These are phyloP conservation scores for Schmidtea mediterranea DNA, from an alignment of 1,140 invertebrate genomes.

Conservation along the genomic window DNA sequence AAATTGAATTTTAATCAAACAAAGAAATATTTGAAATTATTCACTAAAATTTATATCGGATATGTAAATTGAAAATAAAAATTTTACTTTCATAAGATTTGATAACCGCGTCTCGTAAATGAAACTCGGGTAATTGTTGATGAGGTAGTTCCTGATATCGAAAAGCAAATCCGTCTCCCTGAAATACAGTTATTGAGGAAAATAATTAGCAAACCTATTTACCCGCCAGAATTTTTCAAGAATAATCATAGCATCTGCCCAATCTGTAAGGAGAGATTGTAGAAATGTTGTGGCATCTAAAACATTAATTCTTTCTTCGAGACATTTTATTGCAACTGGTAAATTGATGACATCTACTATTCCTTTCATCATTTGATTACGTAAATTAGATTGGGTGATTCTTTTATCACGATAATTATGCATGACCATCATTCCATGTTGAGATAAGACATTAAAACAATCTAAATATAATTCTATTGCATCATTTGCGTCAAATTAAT, in stretches of 20 bases:
- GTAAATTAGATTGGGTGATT: no score
- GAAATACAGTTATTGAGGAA: conserved; percentile 12
- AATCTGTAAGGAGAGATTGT: conserved; percentile 14
- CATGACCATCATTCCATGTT: no score
- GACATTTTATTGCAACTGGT: conserved; percentile 41
- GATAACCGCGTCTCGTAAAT: conserved; percentile 21
- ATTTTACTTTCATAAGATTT: conserved; percentile 29
- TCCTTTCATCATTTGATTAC: conserved; percentile 30
- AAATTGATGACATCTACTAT: conserved; percentile 47
- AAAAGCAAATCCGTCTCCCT: conserved; percentile 51
- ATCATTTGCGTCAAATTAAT: background rate
- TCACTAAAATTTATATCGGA: no score
- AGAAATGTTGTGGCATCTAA: conserved; percentile 32
- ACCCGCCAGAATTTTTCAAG: conserved; percentile 47
- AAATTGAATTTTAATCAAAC: no score
- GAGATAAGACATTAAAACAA: no score
- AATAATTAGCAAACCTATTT: conserved; percentile 2
- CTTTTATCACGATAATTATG: no score
- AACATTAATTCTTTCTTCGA: conserved; percentile 32
- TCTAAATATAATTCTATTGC: no score
- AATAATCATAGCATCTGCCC: conserved; percentile 61
- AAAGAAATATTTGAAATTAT: no score
- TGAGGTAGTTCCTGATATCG: conserved; percentile 39
- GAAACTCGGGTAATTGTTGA: conserved; percentile 22
- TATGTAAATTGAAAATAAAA: no score